phyloP scores from a whole-genome alignment of 2,797 vertebrate species.

The Novumbra hubbsi region DNA sequence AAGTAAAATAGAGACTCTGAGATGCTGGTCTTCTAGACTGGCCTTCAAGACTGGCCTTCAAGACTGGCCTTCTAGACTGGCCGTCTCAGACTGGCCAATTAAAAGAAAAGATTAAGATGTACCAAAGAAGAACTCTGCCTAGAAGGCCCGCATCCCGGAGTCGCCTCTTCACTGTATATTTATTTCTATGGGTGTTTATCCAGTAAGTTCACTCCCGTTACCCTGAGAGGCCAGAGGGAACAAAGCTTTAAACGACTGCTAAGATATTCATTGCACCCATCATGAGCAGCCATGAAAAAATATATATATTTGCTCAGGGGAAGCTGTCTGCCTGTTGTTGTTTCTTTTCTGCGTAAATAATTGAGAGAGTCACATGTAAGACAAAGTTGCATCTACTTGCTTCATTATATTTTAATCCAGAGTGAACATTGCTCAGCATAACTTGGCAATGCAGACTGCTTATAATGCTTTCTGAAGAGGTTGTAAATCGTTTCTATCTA shows the following conservation, averaged over 20 bases:
- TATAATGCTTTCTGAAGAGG: slow-evolving; percentile 42
- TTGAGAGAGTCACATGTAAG: slow-evolving; percentile 74
- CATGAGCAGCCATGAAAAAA: slow-evolving; percentile 58
- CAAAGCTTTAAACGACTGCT: slow-evolving; percentile 63
- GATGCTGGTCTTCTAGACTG: no score
- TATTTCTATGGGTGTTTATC: background rate
- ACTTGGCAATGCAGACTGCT: slow-evolving; percentile 47
- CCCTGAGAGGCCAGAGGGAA: slow-evolving; percentile 47
- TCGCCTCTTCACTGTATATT: background rate
- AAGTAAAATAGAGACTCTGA: no score
- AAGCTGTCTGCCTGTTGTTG: slow-evolving; percentile 54
- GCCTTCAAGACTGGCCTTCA: no score
- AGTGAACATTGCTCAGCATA: slow-evolving; percentile 58
- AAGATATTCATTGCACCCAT: slow-evolving; percentile 69
- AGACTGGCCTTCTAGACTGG: no score
- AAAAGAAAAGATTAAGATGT: no score
- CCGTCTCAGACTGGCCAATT: no score
- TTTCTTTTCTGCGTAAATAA: slow-evolving; percentile 68
- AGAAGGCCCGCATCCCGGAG: no score
- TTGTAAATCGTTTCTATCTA: slow-evolving; percentile 43
- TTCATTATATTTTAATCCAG: slow-evolving; percentile 78
- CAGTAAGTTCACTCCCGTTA: slow-evolving; percentile 21
- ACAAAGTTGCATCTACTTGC: slow-evolving; percentile 74
- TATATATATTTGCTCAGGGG: slow-evolving; percentile 57
- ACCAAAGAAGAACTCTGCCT: no score